These are phyloP conservation scores for Muscicapa adusta DNA, from an alignment of 2,113 vertebrate genomes.

Conservation along the genomic window DNA sequence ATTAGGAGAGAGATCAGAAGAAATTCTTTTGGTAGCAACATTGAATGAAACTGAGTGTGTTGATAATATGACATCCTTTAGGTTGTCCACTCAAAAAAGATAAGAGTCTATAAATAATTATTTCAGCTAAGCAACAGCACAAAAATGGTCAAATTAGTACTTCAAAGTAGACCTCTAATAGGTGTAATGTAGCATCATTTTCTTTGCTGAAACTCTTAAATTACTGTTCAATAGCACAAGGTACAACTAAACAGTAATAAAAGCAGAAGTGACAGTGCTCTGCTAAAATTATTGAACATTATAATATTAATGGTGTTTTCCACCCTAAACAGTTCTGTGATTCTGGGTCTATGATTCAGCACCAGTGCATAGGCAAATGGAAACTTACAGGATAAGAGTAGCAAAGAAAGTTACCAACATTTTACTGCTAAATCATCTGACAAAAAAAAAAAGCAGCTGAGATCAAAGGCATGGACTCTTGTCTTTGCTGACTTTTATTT, in stretches of 20 bases:
- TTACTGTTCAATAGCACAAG: not conserved
- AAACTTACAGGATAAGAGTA: not conserved
- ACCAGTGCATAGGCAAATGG: not conserved
- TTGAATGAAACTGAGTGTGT: not conserved
- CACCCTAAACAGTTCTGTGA: not conserved
- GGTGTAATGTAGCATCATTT: not conserved
- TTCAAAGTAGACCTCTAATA: not conserved
- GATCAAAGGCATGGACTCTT: not conserved
- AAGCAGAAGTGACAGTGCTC: not conserved
- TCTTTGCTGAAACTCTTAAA: not conserved
- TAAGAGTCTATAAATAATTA: not conserved
- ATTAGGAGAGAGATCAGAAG: not conserved
- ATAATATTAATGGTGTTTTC: not conserved
- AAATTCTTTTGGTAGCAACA: not conserved
- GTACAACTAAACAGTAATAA: not conserved
- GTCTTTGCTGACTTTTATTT: not conserved
- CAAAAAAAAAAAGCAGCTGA: not conserved
- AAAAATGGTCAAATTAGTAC: not conserved
- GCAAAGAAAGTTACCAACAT: not conserved
- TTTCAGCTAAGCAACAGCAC: not conserved
- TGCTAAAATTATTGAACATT: not conserved
- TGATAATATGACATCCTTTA: not conserved
- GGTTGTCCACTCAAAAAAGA: not conserved
- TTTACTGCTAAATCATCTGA: not conserved
- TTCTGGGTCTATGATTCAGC: not conserved